Percentiles rank a stretch among this genome's conserved stretches.
Conservation (phyloP, 2,797 vertebrate genomes). For the Apogon hyalosoma region DNA sequence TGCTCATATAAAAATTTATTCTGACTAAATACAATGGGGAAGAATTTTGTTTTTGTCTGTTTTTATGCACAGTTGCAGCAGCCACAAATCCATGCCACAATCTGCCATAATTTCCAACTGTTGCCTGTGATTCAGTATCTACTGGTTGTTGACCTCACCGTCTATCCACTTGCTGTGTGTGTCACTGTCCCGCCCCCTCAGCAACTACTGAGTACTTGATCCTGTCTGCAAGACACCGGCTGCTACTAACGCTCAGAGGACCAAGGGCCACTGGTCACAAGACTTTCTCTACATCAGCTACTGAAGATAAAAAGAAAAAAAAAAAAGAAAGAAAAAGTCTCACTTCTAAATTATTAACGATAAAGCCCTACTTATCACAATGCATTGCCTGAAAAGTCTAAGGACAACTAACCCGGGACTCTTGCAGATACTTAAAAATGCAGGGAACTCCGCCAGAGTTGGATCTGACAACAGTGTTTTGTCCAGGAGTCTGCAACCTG, state of each 20-base stretch:
- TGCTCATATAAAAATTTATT: too few species aligned
- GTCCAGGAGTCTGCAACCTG: slow-evolving; percentile 67
- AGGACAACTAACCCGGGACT: slow-evolving; percentile 72
- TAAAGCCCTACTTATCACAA: slow-evolving; percentile 54
- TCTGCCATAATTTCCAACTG: too few species aligned
- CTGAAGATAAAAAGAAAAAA: background rate
- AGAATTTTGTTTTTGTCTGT: too few species aligned
- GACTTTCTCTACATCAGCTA: slow-evolving; percentile 35
- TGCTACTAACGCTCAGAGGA: slow-evolving; percentile 59
- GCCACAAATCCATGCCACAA: too few species aligned
- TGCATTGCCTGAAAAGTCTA: slow-evolving; percentile 81
- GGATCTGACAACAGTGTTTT: slow-evolving; percentile 64
- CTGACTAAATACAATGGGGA: too few species aligned
- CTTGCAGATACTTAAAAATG: slow-evolving; percentile 75
- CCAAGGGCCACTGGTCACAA: slow-evolving; percentile 39
- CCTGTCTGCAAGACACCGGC: slow-evolving; percentile 47
- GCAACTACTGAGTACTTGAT: slow-evolving; percentile 51
- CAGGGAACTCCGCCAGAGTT: slow-evolving; percentile 60
- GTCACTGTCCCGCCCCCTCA: slow-evolving; percentile 63
- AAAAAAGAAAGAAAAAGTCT: background rate
- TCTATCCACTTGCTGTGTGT: slow-evolving; percentile 32
- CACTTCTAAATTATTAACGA: slow-evolving; percentile 42
- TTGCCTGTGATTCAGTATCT: slow-evolving; percentile 16
- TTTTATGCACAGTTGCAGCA: slow-evolving; percentile 1
- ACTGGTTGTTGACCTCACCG: slow-evolving; percentile 58